Base-by-base conservation (phyloP, 2,888 invertebrate species). In the Xanthia togata region DNA sequence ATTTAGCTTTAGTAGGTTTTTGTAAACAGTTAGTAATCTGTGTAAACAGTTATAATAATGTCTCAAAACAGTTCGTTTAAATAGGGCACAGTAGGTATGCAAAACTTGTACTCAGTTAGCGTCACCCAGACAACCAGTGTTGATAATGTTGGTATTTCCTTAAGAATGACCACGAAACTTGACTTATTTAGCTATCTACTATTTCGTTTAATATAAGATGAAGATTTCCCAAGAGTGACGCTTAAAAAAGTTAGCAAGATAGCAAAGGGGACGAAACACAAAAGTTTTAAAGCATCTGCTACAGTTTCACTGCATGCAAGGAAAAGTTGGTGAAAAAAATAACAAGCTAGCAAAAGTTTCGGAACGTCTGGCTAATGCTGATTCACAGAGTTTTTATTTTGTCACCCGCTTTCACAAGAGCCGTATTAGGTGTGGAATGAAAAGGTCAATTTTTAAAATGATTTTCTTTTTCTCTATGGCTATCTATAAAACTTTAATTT, bases 201-300 rank as follows among this genome's bases (percentile, higher is more conserved):
- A 81, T 78, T 81, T 78, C 76, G 77, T 88, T 82, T 82, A 82
- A 82, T 82, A 83, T 77, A 84, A 83, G 38, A 88, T 88, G 83
- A 77, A 88, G 85, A 88, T 88, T 88, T 88, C 89, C 89, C 88
- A 75, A 78, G 89, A 78, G 89, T 57, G 62, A 76, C 70, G 80
- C 84, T 88, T 88, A 84, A 87, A 87, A 88, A 88, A 85, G 85
- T 85, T 88, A 71, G 20, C 38, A 57, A 78, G 79, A 81, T 78
- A 79, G 81, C 79, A 70, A 83, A 83, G 80, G 76, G 78, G 75
- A 81, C 83, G 78, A 82, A 79, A 84, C 57, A 87, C 77, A 77
- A 84, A 87, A 86, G 84, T 88, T 88, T 76, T 63, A 60, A 79
- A 88, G 72, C 89, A 88, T 88, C 88, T 88, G 89, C 81, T 78